Evolutionary conservation across 2,797 vertebrate genomes (phyloP).

Genomic region (Malacoraja senta): DNA sequence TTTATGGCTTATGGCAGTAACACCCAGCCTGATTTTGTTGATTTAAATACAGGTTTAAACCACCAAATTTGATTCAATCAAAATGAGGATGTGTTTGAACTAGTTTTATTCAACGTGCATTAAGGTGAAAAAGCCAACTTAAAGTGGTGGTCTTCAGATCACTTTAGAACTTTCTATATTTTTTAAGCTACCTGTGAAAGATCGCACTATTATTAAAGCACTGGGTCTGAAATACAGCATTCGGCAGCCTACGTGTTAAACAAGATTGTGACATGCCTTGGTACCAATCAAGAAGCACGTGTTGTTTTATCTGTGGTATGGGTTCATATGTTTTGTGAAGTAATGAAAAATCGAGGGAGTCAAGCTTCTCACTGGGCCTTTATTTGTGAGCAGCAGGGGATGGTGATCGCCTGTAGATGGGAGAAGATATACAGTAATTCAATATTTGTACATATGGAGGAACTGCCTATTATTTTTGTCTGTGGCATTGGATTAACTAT

Average conservation of each 20-base stretch:
- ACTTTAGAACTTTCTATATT: not conserved
- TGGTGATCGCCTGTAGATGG: not conserved
- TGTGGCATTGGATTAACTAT: constrained; percentile 15
- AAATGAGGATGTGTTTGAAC: not conserved
- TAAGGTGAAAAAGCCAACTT: not conserved
- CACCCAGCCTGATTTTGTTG: not conserved
- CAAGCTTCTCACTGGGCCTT: not conserved
- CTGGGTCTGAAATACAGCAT: not conserved
- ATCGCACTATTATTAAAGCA: not conserved
- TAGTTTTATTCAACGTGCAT: not conserved
- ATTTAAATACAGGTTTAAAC: not conserved
- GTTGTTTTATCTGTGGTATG: not conserved
- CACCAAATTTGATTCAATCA: constrained; percentile 8
- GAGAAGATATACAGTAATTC: not conserved
- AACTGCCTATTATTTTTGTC: not conserved
- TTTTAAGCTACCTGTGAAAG: not conserved
- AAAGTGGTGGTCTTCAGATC: not conserved
- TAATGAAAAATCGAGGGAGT: not conserved
- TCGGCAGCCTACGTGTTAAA: not conserved
- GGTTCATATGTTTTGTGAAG: not conserved
- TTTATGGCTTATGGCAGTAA: not conserved
- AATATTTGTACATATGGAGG: not conserved
- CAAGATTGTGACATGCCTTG: not conserved
- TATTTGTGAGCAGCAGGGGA: not conserved
- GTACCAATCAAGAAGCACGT: not conserved